Conservation (phyloP, 2,797 vertebrate genomes). For the Microcaecilia unicolor region DNA sequence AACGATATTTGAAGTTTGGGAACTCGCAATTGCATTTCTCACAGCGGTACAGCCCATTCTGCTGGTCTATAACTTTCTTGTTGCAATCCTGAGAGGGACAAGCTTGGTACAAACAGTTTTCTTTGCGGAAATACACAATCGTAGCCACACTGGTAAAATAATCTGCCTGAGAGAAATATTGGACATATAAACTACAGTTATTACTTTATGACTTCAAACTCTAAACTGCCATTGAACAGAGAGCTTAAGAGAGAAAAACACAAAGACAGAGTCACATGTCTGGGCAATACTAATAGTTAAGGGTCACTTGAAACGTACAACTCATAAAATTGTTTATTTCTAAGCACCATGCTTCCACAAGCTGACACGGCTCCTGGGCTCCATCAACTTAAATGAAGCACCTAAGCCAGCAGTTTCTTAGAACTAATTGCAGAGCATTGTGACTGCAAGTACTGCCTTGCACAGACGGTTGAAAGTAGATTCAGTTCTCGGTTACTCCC, state of each 20-base stretch:
- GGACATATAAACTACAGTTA: conserved; percentile 9
- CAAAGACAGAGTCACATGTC: conserved; percentile 8
- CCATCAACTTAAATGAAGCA: conserved; percentile 38
- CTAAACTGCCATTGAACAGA: conserved; percentile 3
- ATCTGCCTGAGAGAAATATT: conserved; percentile 65
- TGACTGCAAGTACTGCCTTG: background rate
- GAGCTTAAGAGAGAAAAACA: conserved; percentile 2
- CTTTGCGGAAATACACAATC: conserved; percentile 85
- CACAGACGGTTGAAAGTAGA: too few species aligned
- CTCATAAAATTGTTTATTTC: conserved; percentile 6
- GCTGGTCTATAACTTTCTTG: conserved; percentile 94
- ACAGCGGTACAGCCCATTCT: conserved; percentile 89
- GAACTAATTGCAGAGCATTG: background rate
- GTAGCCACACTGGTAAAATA: conserved; percentile 84
- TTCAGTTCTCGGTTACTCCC: too few species aligned
- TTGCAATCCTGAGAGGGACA: conserved; percentile 90
- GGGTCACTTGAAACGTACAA: conserved; percentile 28
- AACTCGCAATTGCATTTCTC: conserved; percentile 94
- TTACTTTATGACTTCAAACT: background rate
- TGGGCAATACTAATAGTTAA: conserved; percentile 22
- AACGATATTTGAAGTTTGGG: conserved; percentile 91
- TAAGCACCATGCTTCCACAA: conserved; percentile 2
- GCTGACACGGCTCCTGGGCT: conserved; percentile 23
- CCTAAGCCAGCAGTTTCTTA: conserved; percentile 30
- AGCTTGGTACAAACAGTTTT: conserved; percentile 92